These are phyloP conservation scores for Hypercompe scribonia DNA, from an alignment of 2,888 invertebrate genomes.

Conservation along the genomic window DNA sequence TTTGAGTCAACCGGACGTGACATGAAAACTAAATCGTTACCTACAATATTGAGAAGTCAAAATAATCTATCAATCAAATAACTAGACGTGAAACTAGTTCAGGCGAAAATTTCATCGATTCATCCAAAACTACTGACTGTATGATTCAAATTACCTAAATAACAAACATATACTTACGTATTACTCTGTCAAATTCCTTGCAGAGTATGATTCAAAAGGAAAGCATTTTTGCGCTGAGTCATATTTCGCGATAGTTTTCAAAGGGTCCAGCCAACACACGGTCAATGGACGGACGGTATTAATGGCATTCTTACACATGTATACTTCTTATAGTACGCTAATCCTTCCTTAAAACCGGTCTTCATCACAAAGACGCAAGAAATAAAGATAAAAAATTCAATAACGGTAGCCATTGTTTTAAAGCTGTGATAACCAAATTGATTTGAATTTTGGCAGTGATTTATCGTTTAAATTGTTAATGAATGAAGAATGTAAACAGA, in stretches of 20 bases:
- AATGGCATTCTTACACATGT: constrained; percentile 40
- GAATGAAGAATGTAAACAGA: background rate
- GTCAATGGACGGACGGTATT: constrained; percentile 57
- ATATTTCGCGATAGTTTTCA: constrained; percentile 67
- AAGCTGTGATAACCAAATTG: constrained; percentile 16
- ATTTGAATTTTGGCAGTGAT: constrained; percentile 20
- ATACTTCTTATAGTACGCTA: constrained; percentile 28
- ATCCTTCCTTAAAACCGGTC: constrained; percentile 24
- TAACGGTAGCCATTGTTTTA: constrained; percentile 28
- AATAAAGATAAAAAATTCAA: background rate
- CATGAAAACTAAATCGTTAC: background rate
- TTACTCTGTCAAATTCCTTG: constrained; percentile 26
- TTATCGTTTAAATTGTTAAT: background rate
- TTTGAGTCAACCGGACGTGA: constrained; percentile 21
- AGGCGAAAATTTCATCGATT: background rate
- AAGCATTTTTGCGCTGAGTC: constrained; percentile 73
- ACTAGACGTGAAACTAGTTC: background rate
- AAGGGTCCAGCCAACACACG: constrained; percentile 54
- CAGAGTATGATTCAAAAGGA: constrained; percentile 69
- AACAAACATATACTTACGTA: background rate
- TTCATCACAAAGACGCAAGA: constrained; percentile 4
- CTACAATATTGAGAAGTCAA: background rate
- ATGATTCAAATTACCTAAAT: background rate
- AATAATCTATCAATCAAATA: background rate
- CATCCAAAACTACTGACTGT: background rate